These are phyloP conservation scores for Sesia apiformis DNA, from an alignment of 2,888 invertebrate species.

Conservation along the genomic window DNA sequence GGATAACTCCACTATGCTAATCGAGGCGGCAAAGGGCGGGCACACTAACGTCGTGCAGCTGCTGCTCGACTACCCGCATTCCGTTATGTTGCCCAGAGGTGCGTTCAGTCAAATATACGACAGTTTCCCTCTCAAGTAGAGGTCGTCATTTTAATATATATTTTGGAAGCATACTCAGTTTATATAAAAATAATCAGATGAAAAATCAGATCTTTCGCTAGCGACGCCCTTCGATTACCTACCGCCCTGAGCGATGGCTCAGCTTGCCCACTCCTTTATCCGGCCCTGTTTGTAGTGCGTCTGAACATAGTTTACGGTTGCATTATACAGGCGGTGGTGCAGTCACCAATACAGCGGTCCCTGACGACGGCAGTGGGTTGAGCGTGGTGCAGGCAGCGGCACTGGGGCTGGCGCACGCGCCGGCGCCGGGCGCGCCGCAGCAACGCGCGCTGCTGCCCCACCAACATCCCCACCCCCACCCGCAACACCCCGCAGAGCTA, in stretches of 20 bases:
- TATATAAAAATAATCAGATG: no score
- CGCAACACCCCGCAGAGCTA: conserved; percentile 32
- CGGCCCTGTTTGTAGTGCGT: no score
- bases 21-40: conserved; percentile 98
- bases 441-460: conserved; percentile 27
- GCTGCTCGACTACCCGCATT: conserved; percentile 94
- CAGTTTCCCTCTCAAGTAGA: no score
- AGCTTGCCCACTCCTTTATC: no score
- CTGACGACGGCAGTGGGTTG: conserved; percentile 31
- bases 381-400: conserved; percentile 62
- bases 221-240: no score
- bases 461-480: conserved; percentile 25
- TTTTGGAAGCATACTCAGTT: no score
- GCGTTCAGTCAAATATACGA: neutral
- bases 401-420: conserved; percentile 51
- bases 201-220: no score
- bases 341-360: conserved; percentile 3
- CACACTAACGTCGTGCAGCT: conserved; percentile 96
- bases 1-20: conserved; percentile 98
- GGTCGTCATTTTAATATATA: no score
- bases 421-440: conserved; percentile 33
- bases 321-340: neutral
- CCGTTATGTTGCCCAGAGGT: conserved; percentile 80
- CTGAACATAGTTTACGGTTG: no score
- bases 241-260: no score